Conservation (phyloP, 1,140 invertebrate genomes). For the Aricia agestis region DNA sequence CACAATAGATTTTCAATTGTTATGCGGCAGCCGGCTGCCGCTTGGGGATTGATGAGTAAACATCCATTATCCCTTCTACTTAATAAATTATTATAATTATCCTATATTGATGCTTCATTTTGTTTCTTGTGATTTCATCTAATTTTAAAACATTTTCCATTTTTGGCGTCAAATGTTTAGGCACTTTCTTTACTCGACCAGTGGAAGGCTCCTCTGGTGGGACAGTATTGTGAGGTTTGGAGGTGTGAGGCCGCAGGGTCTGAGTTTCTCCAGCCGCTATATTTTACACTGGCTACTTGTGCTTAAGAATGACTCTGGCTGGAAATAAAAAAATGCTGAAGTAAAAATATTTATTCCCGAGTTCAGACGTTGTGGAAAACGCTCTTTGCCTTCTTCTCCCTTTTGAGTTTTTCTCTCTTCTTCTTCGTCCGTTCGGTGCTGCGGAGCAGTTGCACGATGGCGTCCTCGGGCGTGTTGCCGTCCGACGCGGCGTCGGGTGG, state of each 20-base stretch:
- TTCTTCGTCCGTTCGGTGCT: slow-evolving; percentile 67
- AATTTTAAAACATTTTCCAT: slow-evolving; percentile 55
- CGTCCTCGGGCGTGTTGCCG: slow-evolving; percentile 28
- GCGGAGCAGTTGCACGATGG: slow-evolving; percentile 55
- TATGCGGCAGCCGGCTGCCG: too few relatives aligned
- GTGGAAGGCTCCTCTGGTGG: slow-evolving; percentile 34
- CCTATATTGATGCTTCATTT: slow-evolving; percentile 65
- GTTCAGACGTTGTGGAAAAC: slow-evolving; percentile 61
- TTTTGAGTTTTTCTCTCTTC: slow-evolving; percentile 56
- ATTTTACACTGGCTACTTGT: too few relatives aligned
- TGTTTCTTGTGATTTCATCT: slow-evolving; percentile 58
- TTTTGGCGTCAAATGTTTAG: slow-evolving; percentile 54
- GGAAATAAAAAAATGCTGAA: background rate
- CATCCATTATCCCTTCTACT: too few relatives aligned
- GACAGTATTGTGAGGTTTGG: slow-evolving; percentile 20
- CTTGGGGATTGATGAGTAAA: too few relatives aligned
- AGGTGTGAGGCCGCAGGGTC: slow-evolving; percentile 38
- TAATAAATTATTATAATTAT: slow-evolving; percentile 68
- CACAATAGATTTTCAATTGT: too few relatives aligned
- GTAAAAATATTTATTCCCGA: slow-evolving; percentile 23
- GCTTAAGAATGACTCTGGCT: too few relatives aligned
- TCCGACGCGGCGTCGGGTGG: background rate
- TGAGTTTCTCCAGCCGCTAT: slow-evolving; percentile 53
- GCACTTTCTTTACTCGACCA: slow-evolving; percentile 49
- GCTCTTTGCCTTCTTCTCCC: slow-evolving; percentile 67